Base-by-base conservation (phyloP, 2,113 vertebrate species). In the Stictonetta naevosa region DNA sequence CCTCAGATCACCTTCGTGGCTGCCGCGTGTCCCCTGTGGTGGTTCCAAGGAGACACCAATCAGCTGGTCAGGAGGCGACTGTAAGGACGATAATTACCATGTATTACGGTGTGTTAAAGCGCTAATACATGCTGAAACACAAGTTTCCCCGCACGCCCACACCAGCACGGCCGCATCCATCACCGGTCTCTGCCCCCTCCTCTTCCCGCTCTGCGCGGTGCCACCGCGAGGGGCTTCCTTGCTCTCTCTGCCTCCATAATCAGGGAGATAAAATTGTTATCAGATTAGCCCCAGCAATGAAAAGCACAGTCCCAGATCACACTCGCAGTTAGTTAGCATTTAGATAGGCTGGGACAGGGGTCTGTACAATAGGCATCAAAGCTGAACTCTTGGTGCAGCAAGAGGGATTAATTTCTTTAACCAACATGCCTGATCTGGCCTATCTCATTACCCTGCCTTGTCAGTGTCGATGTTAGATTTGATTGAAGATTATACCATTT, bases 401-500 rank as follows among this genome's bases (percentile, higher is more conserved):
- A 98, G 98, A 98, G 97, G 98, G 98, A 98, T 98, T 98, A 98
- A 98, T 98, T 98, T 98, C 98, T 98, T 98, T 97, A 98, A 98
- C 98, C 97, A 98, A 98, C 98, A 98, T 98, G 98, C 98, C 98
- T 98, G 97, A 98, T 98, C 98, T 96, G 98, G 98, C 98, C 98
- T 98, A 98, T 98, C 99, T 99, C 99, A 99, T 99, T 99, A 99
- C 98, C 98, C 98, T 97, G 98, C 98, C 98, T 98, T 98, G 98
- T 99, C 99, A 98, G 98, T 97, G 98, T 97, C 98, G 98, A 98
- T 98, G 98, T 98, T 98, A 97, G 98, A 99, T 98, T 97, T 99
- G 98, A 99, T 99, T 99, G 99, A 99, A 99, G 99, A 99, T 99
- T 99, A 99, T 98, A 98, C 98, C 99, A 98, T 99, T 99, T 99